Base-by-base conservation (phyloP, 2,113 vertebrate species). In the Protomyctophum bolini region DNA sequence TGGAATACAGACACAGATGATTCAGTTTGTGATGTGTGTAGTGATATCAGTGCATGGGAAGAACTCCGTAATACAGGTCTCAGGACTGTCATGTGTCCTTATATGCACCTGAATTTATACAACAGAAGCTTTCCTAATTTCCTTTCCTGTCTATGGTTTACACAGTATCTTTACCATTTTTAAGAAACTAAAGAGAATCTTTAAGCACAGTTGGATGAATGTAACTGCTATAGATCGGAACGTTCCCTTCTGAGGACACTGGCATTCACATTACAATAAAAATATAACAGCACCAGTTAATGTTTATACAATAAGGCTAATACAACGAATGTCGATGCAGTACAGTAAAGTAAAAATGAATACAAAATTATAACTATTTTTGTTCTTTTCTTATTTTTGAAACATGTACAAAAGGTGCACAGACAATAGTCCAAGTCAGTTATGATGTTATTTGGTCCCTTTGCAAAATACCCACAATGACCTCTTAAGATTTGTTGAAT, bases 181-280 rank as follows among this genome's bases (percentile, higher is more conserved):
- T 81, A 81, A 84, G 63, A 90, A 89, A 75, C 87, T 86, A 88
- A 54, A 90, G 89, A 94, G 89, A 92, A 91, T 89, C 90, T 94
- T 91, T 92, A 92, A 81, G 86, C 82, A 87, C 90, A 89, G 90
- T 79, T 88, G 75, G 70, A 85, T 89, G 86, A 88, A 86, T 80
- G 80, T 86, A 86, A 91, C 63, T 63, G 87, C 92, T 93, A 92
- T 89, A 92, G 88, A 91, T 91, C 80, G 88, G 80, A 41, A 10
- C 80, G 90, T 93, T 93, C 90, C 87, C 86, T 88, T 92, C 86
- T 76, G 88, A 94, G 92, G 93, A 95, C 93, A 93, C 91, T 88
- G 87, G 90, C 92, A 92, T 99, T 99, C 97, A 99, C 97, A 99
- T 98, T 98, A 96, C 90, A 87, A 92, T 92, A 92, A 84, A 41